These are phyloP conservation scores for Atta colombica DNA, from an alignment of 1,140 invertebrate genomes.

Conservation along the genomic window DNA sequence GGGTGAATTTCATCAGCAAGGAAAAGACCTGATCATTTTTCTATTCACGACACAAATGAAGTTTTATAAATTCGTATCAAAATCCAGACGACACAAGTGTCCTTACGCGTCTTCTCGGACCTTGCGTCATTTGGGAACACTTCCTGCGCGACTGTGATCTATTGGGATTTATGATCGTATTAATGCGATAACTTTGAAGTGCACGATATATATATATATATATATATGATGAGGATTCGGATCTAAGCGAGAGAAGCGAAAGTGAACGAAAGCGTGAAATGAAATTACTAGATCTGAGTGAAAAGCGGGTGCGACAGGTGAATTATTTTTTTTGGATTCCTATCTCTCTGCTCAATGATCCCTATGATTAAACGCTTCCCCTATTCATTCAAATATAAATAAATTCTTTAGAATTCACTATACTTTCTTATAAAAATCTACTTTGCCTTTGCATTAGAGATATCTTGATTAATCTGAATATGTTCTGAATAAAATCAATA, in stretches of 20 bases:
- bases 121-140: slow-evolving; percentile 5
- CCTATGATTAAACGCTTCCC: neutral
- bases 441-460: neutral
- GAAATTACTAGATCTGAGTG: slow-evolving; percentile 39
- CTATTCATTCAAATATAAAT: neutral
- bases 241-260: slow-evolving; percentile 68
- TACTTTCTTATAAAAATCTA: neutral
- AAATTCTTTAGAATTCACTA: neutral
- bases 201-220: slow-evolving; percentile 3
- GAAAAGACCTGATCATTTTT: neutral
- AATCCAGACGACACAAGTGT: neutral
- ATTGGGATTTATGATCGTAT: slow-evolving; percentile 24
- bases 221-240: slow-evolving; percentile 42
- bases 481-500: neutral
- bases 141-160: slow-evolving; percentile 56
- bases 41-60: no score
- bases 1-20: neutral
- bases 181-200: slow-evolving; percentile 48
- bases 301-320: slow-evolving; percentile 36
- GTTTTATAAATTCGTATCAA: neutral
- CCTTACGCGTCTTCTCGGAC: neutral
- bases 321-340: neutral
- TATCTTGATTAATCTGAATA: neutral
- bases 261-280: slow-evolving; percentile 61
- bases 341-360: slow-evolving; percentile 18